These are phyloP conservation scores for Eupithecia dodoneata DNA, from an alignment of 2,888 invertebrate genomes.

Conservation along the genomic window DNA sequence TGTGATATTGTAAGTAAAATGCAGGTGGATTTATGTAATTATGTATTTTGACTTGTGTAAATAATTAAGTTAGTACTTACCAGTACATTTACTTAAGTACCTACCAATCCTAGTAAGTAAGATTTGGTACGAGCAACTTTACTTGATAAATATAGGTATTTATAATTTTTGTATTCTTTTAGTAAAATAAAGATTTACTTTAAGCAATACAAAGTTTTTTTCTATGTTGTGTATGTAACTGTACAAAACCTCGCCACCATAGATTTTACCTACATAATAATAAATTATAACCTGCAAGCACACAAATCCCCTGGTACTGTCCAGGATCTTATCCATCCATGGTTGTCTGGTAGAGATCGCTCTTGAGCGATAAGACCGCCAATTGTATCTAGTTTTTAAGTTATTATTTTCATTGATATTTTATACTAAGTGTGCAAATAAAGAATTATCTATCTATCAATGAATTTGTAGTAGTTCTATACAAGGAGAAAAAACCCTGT, in stretches of 20 bases:
- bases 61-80: neutral
- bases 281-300: too few species aligned
- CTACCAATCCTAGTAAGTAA: neutral
- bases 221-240: neutral
- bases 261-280: neutral
- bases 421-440: too few species aligned
- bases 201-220: neutral
- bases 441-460: neutral
- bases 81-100: neutral
- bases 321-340: too few species aligned
- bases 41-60: neutral
- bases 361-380: too few species aligned
- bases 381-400: too few species aligned
- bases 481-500: neutral
- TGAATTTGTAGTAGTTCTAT: neutral
- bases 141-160: neutral
- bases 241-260: neutral
- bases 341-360: too few species aligned
- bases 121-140: neutral
- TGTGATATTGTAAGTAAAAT: constrained; percentile 55
- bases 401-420: too few species aligned
- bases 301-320: too few species aligned
- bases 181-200: neutral
- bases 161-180: neutral
- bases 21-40: constrained; percentile 37